phyloP scores from a whole-genome alignment of 2,113 vertebrate genomes.

The Junco hyemalis region DNA sequence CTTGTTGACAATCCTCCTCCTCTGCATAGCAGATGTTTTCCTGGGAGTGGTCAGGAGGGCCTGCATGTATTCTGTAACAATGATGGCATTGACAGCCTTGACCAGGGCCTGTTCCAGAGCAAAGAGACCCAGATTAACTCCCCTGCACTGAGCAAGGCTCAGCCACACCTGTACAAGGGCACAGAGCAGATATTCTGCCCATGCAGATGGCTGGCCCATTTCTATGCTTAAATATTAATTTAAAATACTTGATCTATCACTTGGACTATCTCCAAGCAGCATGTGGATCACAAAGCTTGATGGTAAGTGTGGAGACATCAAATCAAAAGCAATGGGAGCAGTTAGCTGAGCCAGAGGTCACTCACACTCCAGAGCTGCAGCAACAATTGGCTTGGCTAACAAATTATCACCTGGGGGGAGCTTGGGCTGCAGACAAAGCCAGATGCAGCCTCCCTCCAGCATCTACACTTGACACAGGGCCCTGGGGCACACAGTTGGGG shows the following conservation, averaged over 20 bases:
- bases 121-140: not conserved
- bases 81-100: not conserved
- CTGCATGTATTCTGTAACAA: conserved; percentile 51
- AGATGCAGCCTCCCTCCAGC: not conserved
- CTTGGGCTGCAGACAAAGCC: not conserved
- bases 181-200: not conserved
- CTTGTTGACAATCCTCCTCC: conserved; percentile 27
- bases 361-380: not conserved
- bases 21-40: conserved; percentile 18
- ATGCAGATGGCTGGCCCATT: not conserved
- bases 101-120: conserved; percentile 3
- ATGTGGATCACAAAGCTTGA: not conserved
- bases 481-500: not conserved
- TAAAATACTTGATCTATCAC: not conserved
- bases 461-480: not conserved
- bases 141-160: not conserved
- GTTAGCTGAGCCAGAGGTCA: not conserved
- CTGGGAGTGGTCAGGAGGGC: conserved; percentile 36
- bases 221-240: not conserved
- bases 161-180: not conserved
- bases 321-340: not conserved
- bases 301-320: not conserved
- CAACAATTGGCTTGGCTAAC: not conserved
- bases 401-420: not conserved
- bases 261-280: not conserved